Evolutionary conservation across 2,797 vertebrate species (phyloP).

Genomic region (Protonibea diacanthus): DNA sequence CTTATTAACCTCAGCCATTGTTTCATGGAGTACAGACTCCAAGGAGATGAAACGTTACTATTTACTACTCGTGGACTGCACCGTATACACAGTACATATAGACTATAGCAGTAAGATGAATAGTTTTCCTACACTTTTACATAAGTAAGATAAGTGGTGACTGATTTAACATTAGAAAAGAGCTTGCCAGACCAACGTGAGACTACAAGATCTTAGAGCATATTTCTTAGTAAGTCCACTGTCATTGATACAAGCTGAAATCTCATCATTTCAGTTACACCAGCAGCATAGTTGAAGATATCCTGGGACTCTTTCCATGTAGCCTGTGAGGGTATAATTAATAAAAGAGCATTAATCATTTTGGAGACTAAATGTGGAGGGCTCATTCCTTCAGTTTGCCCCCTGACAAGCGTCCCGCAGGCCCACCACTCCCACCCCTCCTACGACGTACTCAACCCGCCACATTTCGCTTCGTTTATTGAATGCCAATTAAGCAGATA

Average conservation of each 20-base stretch:
- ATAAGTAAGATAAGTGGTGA: not conserved
- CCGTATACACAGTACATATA: not conserved
- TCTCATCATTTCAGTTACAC: constrained; percentile 60
- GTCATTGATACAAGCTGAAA: constrained; percentile 38
- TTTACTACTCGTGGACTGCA: not conserved
- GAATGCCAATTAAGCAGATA: constrained; percentile 84
- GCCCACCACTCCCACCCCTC: constrained; percentile 55
- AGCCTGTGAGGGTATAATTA: constrained; percentile 81
- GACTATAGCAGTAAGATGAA: not conserved
- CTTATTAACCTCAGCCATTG: constrained; percentile 20
- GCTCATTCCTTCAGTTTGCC: constrained; percentile 74
- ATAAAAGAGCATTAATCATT: constrained; percentile 85
- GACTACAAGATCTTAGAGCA: constrained; percentile 25
- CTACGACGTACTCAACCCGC: constrained; percentile 51
- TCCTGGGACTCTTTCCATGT: constrained; percentile 71
- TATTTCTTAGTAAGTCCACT: constrained; percentile 28
- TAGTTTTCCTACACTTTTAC: not conserved
- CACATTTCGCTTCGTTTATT: constrained; percentile 73
- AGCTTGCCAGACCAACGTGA: constrained; percentile 23
- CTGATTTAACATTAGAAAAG: constrained; percentile 16
- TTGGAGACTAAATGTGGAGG: constrained; percentile 72
- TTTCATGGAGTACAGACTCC: constrained; percentile 15
- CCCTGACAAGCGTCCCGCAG: constrained; percentile 72
- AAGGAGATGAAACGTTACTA: not conserved
- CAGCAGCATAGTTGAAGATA: constrained; percentile 59